Evolutionary conservation across 2,113 vertebrate species (phyloP).

Genomic region (Scatophagus argus): DNA sequence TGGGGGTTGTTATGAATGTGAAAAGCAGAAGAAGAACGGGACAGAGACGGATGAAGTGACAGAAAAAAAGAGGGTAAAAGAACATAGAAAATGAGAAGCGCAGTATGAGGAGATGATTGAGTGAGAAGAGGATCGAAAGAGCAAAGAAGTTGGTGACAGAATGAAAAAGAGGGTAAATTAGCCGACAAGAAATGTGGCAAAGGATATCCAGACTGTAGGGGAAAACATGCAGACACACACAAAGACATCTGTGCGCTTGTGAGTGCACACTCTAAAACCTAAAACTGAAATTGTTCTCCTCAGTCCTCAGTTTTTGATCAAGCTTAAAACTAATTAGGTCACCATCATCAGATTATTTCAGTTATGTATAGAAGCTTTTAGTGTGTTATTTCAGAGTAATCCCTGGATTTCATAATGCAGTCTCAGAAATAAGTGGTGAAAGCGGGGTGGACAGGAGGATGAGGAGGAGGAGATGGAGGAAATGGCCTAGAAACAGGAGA

Average conservation of each 20-base stretch:
- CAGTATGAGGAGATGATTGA: slow-evolving; percentile 57
- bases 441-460: slow-evolving; percentile 40
- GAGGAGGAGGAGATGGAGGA: slow-evolving; percentile 32
- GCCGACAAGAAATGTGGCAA: slow-evolving; percentile 42
- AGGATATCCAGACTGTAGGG: slow-evolving; percentile 34
- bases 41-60: slow-evolving; percentile 54
- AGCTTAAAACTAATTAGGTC: neutral
- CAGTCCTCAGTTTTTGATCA: neutral
- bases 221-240: slow-evolving; percentile 17
- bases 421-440: slow-evolving; percentile 9
- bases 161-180: slow-evolving; percentile 57
- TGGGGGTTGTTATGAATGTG: slow-evolving; percentile 29
- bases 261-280: neutral
- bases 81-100: slow-evolving; percentile 46
- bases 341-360: no score
- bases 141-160: slow-evolving; percentile 40
- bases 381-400: slow-evolving; percentile 21
- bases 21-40: slow-evolving; percentile 10
- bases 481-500: slow-evolving; percentile 62
- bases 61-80: slow-evolving; percentile 27
- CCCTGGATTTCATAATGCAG: slow-evolving; percentile 17
- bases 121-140: slow-evolving; percentile 35
- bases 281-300: neutral
- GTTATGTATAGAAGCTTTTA: no score
- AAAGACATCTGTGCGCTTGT: neutral